phyloP scores from a whole-genome alignment of 2,797 vertebrate species.

The Cottoperca gobio region DNA sequence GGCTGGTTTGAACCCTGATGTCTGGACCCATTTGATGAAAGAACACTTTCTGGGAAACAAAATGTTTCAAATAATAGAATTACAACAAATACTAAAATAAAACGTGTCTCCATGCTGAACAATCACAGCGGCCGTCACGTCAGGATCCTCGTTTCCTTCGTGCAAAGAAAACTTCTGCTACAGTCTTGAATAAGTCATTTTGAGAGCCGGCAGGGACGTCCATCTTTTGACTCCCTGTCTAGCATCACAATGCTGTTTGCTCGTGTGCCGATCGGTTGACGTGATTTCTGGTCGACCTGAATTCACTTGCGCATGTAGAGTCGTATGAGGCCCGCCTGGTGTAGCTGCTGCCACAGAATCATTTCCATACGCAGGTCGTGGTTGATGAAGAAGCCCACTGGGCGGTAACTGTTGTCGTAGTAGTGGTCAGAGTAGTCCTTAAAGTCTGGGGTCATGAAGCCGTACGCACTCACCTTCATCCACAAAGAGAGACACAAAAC shows the following conservation, averaged over 20 bases:
- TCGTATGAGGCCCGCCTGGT: slow-evolving; percentile 72
- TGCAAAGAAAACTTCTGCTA: slow-evolving; percentile 11
- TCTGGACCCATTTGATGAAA: background rate
- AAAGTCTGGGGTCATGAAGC: slow-evolving; percentile 87
- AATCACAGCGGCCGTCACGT: slow-evolving; percentile 11
- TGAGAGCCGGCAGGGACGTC: rapidly evolving
- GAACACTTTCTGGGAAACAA: background rate
- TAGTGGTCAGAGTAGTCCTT: slow-evolving; percentile 85
- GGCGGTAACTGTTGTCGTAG: slow-evolving; percentile 68
- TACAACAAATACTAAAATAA: background rate
- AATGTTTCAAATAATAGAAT: background rate
- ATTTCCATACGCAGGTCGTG: slow-evolving; percentile 85
- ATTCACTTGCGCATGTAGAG: slow-evolving; percentile 79
- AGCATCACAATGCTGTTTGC: rapidly evolving
- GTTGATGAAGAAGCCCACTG: slow-evolving; percentile 81
- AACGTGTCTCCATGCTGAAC: background rate
- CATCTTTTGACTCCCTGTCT: background rate
- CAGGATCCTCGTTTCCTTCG: too few relatives aligned
- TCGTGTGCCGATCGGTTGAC: rapidly evolving
- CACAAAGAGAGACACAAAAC: slow-evolving; percentile 11
- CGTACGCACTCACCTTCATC: slow-evolving; percentile 85
- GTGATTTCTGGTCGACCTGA: too few relatives aligned
- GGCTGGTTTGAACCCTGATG: background rate
- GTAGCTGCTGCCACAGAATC: slow-evolving; percentile 84
- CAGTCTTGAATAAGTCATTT: background rate